Percentiles rank a stretch among this genome's conserved stretches.
Conservation (phyloP, 1,140 invertebrate species). For the Philopotamus ludificatus region DNA sequence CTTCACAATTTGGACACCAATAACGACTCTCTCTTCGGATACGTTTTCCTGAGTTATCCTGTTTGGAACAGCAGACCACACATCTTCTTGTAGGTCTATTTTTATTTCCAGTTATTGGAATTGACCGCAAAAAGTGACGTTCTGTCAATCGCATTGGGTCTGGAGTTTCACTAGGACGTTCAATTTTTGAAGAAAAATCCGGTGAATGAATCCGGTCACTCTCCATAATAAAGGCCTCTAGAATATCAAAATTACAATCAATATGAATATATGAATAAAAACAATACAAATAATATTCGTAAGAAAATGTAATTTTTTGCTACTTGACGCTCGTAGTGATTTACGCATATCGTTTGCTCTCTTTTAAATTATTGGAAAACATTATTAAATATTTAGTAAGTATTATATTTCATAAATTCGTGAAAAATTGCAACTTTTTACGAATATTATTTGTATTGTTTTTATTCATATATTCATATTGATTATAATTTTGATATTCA, state of each 20-base stretch:
- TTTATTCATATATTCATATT: conserved; percentile 7
- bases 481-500: conserved; percentile 3
- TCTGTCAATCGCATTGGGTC: too few species aligned
- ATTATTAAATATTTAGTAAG: conserved; percentile 14
- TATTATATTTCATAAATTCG: conserved; percentile 6
- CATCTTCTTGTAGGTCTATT: too few species aligned
- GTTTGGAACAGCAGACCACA: too few species aligned
- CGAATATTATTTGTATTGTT: conserved; percentile 8
- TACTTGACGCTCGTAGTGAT: background rate
- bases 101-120: too few species aligned
- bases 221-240: background rate
- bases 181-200: conserved; percentile 5
- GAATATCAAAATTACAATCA: conserved; percentile 2
- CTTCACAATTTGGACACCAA: too few species aligned
- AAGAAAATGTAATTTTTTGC: conserved; percentile 3
- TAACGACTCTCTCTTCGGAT: too few species aligned
- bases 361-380: conserved; percentile 11
- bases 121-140: too few species aligned
- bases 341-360: conserved; percentile 4
- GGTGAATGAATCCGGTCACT: background rate
- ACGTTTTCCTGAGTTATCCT: too few species aligned
- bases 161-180: conserved; percentile 2
- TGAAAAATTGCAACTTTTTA: conserved; percentile 4
- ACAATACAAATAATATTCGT: conserved; percentile 5
- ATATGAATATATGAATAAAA: conserved; percentile 10